phyloP scores from a whole-genome alignment of 2,113 vertebrate genomes.

The Phyllostomus discolor region DNA sequence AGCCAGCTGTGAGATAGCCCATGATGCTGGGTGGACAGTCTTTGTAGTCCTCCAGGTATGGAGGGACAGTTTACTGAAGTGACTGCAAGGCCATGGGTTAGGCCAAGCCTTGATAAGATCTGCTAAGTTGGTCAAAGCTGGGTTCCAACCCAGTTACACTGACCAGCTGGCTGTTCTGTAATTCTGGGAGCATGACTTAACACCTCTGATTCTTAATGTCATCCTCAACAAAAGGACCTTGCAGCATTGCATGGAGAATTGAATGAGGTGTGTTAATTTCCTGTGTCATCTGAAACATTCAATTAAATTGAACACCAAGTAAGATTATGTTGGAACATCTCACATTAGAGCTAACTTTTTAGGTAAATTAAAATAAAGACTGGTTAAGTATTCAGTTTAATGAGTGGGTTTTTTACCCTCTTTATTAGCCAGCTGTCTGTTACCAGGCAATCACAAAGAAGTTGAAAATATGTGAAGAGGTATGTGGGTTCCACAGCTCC shows the following conservation, averaged over 20 bases:
- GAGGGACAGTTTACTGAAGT: neutral
- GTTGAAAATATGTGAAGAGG: constrained; percentile 97
- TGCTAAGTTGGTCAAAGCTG: neutral
- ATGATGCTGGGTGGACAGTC: neutral
- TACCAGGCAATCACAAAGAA: constrained; percentile 94
- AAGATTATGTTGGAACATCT: neutral
- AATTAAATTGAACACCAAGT: neutral
- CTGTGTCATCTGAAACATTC: neutral
- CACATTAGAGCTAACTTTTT: neutral
- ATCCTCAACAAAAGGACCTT: neutral
- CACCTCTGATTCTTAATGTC: neutral
- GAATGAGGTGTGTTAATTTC: neutral
- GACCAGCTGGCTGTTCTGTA: neutral
- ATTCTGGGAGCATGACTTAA: neutral
- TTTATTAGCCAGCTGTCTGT: constrained; percentile 82
- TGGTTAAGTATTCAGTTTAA: neutral
- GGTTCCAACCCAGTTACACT: neutral
- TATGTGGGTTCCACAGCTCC: constrained; percentile 61
- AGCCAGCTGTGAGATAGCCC: neutral
- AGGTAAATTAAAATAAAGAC: neutral
- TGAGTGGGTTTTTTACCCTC: constrained; percentile 44
- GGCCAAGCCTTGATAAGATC: neutral
- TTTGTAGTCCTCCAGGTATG: neutral
- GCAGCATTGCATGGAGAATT: neutral
- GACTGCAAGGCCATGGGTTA: neutral